Evolutionary conservation across 2,797 vertebrate genomes (phyloP), one percentile per base, ranked within the genome.

Genomic region (Sylvilagus floridanus): DNA sequence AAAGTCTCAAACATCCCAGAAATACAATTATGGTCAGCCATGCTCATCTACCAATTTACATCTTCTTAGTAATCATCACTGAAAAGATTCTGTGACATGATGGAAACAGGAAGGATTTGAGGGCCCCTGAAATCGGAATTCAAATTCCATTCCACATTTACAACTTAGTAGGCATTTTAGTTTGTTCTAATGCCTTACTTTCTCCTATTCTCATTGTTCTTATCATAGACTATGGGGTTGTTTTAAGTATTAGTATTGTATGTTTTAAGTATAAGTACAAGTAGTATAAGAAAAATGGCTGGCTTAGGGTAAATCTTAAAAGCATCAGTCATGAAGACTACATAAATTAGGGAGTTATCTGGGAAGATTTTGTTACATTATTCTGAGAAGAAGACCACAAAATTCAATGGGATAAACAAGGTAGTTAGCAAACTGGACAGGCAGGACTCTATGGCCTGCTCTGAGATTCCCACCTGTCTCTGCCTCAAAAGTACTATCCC

Each of bases 1-100:
- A 79, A 60, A 78, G 13, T 84, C 50, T 91, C 28, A 83, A 28
- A 92, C 90, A 68, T 89, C 79, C 10, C 22, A 89, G 26, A 86
- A 89, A 28, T 63, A 2, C 17, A 90, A 50, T 81, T 9, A 60
- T 28, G 14, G 17, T 50, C 88, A 54, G 0, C 11, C 0, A 17
- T 81, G 32, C 72, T 84, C 2, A 60, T 19, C 1, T 91, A 69
- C 52, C 62, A 62, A 54, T 84, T 71, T 71, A 42, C 0, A 54
- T 65, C 8, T 69, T 54, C 24, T 28, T 72, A 47, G 42, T 47
- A 47, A 47, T 47, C 37, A 73, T 86, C 4, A 4, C 22, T 72
- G 77, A 50, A 90, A 75, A 81, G 3, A 24, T 76, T 81, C 35
- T 84, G 13, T 73, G 63, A 65, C 12, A 54, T 42, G 77, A 62